Percentiles rank a stretch among this genome's conserved stretches.
Evolutionary conservation across 2,888 invertebrate species (phyloP).

Genomic region (Gryllus longicercus): DNA sequence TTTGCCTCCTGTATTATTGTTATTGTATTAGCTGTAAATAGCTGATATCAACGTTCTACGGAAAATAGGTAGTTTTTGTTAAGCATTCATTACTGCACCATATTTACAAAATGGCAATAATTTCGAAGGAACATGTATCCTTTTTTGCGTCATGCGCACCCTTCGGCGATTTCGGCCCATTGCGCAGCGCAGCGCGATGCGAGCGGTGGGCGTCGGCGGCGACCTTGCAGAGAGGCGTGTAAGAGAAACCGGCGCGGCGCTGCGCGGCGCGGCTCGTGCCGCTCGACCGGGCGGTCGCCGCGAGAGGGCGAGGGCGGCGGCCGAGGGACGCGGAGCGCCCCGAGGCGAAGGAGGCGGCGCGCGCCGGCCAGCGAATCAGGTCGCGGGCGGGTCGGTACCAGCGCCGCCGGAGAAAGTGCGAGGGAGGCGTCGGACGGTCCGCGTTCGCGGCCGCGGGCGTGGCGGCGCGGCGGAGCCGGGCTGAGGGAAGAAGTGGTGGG

Average conservation of each 20-base stretch:
- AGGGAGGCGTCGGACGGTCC: neutral
- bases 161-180: no score
- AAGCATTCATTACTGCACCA: no score
- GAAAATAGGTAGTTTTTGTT: no score
- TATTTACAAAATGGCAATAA: no score
- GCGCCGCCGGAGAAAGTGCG: conserved; percentile 9
- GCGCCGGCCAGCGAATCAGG: conserved; percentile 6
- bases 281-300: no score
- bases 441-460: neutral
- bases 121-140: no score
- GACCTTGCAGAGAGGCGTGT: neutral
- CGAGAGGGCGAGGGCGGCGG: neutral
- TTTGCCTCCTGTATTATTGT: no score
- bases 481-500: neutral
- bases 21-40: no score
- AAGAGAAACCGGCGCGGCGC: neutral
- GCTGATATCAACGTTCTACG: no score
- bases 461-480: neutral
- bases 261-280: no score
- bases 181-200: neutral
- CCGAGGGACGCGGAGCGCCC: neutral
- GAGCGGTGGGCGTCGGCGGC: conserved; percentile 5
- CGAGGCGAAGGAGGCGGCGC: neutral
- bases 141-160: no score
- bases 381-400: neutral